Evolutionary conservation across 2,888 invertebrate genomes (phyloP).

Genomic region (Polia nebulosa): DNA sequence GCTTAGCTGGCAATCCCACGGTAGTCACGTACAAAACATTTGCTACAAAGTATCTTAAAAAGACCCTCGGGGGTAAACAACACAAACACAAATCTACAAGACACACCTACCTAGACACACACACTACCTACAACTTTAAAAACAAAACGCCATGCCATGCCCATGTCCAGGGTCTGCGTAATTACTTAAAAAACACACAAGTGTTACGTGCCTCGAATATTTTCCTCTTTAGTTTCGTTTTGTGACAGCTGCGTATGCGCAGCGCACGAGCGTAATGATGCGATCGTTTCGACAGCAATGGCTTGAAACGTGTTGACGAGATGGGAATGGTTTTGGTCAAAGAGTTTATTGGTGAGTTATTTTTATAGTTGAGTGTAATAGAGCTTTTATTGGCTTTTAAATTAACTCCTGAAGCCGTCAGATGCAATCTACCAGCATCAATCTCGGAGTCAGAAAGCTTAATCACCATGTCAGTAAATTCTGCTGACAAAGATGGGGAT

Average conservation of each 20-base stretch:
- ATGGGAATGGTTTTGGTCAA: slow-evolving; percentile 17
- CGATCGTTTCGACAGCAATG: slow-evolving; percentile 39
- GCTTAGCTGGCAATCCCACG: no score
- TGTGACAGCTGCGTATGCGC: slow-evolving; percentile 60
- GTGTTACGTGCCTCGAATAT: slow-evolving; percentile 64
- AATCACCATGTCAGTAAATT: background rate
- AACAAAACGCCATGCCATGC: slow-evolving; percentile 48
- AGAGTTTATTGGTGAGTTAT: no score
- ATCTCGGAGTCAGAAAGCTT: background rate
- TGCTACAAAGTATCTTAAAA: no score
- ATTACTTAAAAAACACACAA: slow-evolving; percentile 64
- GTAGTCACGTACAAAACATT: no score
- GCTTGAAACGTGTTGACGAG: slow-evolving; percentile 34
- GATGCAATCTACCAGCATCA: background rate
- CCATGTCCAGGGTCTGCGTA: slow-evolving; percentile 49
- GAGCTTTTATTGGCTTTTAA: slow-evolving; percentile 1
- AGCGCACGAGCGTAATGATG: slow-evolving; percentile 55
- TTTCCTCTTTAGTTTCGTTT: slow-evolving; percentile 51
- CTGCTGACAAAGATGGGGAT: background rate
- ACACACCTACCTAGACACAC: background rate
- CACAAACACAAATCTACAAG: background rate
- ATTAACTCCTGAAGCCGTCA: background rate
- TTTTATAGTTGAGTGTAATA: no score
- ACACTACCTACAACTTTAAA: slow-evolving; percentile 6
- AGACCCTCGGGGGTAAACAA: background rate